phyloP scores from a whole-genome alignment of 2,113 vertebrate species.

The Myocastor coypus region DNA sequence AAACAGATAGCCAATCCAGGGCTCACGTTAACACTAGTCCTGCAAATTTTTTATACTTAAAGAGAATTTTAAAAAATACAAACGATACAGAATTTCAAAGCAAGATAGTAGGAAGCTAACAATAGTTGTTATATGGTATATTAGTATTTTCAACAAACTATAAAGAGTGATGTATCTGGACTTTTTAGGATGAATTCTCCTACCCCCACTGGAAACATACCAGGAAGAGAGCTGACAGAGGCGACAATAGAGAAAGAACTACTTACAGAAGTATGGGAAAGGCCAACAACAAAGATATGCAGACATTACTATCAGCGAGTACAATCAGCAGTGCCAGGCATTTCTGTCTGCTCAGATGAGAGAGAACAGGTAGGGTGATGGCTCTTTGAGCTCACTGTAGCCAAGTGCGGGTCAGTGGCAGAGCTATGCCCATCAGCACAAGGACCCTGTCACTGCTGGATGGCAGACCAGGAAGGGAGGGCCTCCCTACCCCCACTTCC shows the following conservation, averaged over 20 bases:
- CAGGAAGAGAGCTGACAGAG: not conserved
- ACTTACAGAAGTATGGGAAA: not conserved
- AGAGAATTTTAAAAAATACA: no score
- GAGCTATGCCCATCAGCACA: not conserved
- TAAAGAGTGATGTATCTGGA: not conserved
- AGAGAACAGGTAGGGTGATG: not conserved
- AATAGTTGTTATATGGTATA: no score
- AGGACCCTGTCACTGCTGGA: not conserved
- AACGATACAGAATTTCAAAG: no score
- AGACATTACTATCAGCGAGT: not conserved
- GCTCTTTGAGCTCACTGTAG: not conserved
- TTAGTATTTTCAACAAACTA: not conserved
- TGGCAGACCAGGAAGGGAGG: not conserved
- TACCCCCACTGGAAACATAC: not conserved
- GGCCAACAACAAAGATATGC: not conserved
- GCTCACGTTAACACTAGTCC: not conserved
- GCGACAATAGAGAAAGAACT: not conserved
- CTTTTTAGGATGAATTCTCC: not conserved
- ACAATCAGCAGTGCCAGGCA: not conserved
- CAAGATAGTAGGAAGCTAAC: no score
- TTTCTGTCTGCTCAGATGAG: not conserved
- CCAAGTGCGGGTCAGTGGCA: not conserved
- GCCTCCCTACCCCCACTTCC: not conserved
- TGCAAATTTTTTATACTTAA: not conserved
- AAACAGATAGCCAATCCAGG: not conserved